Conservation (phyloP, 2,797 vertebrate species). For the Sciaenops ocellatus region DNA sequence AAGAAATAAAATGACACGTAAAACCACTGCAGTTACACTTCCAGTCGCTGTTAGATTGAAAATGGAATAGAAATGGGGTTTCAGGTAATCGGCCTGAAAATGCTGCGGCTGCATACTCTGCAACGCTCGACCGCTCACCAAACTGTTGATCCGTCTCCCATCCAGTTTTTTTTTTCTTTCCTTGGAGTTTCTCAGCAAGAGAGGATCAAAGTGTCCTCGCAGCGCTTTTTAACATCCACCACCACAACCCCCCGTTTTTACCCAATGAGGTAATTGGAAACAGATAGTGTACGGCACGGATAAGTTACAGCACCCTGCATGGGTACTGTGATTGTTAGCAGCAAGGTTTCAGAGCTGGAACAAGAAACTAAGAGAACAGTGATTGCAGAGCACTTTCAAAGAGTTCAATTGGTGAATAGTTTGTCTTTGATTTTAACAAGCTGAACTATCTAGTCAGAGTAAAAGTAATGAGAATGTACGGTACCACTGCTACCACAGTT, state of each 20-base stretch:
- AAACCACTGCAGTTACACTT: constrained; percentile 42
- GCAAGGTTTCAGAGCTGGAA: constrained; percentile 39
- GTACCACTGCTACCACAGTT: not conserved
- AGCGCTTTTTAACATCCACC: constrained; percentile 44
- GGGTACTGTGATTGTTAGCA: constrained; percentile 60
- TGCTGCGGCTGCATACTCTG: constrained; percentile 46
- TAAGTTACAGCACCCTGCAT: constrained; percentile 44
- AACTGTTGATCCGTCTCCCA: constrained; percentile 54
- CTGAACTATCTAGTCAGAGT: not conserved
- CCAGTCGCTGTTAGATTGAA: constrained; percentile 50
- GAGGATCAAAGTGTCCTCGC: constrained; percentile 70
- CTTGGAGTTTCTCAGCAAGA: constrained; percentile 54
- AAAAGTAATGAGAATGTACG: not conserved
- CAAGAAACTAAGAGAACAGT: constrained; percentile 21
- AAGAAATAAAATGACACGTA: constrained; percentile 49
- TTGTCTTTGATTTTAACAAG: constrained; percentile 20
- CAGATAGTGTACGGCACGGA: constrained; percentile 53
- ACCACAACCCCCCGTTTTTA: constrained; percentile 18
- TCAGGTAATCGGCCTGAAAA: constrained; percentile 63
- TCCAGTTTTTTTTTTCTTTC: constrained; percentile 12
- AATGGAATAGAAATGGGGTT: constrained; percentile 51
- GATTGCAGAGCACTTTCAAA: constrained; percentile 27
- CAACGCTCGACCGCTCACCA: constrained; percentile 26
- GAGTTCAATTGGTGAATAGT: constrained; percentile 8
- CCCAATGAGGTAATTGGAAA: constrained; percentile 74